These are phyloP conservation scores for Neoaliturus tenellus DNA, from an alignment of 2,888 invertebrate genomes.

Conservation along the genomic window DNA sequence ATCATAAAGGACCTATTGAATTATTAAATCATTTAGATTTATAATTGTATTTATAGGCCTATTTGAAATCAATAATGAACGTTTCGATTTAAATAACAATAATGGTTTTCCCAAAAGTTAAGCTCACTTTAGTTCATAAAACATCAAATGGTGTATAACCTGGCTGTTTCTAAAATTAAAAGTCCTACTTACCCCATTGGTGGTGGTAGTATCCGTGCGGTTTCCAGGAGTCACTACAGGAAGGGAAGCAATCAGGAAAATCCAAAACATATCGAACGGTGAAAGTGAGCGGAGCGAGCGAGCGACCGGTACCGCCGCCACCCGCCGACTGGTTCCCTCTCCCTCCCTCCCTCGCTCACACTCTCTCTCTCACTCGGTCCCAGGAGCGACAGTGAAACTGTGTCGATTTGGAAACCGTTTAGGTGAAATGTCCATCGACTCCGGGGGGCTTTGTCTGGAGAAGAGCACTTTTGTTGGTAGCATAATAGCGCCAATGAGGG, in stretches of 20 bases:
- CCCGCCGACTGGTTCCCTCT: constrained; percentile 24
- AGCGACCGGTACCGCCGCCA: not conserved
- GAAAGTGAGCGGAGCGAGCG: not conserved
- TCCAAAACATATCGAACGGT: constrained; percentile 4
- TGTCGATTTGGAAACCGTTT: not conserved
- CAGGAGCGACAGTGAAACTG: not conserved
- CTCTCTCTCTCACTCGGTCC: not conserved
- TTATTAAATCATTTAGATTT: too few relatives aligned
- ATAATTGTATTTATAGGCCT: too few relatives aligned
- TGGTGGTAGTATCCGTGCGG: not conserved
- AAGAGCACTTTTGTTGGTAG: not conserved
- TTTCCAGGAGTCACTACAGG: not conserved
- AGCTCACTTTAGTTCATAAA: too few relatives aligned
- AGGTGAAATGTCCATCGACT: constrained; percentile 18
- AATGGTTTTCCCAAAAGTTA: too few relatives aligned
- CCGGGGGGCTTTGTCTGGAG: not conserved
- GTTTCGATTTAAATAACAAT: too few relatives aligned
- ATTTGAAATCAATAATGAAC: too few relatives aligned
- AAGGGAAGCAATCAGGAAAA: not conserved
- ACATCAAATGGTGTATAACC: too few relatives aligned
- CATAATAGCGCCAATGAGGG: not conserved
- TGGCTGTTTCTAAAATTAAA: too few relatives aligned
- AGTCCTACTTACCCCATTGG: constrained; percentile 10
- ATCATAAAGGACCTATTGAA: too few relatives aligned
- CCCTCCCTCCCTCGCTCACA: not conserved